Evolutionary conservation across 2,888 invertebrate genomes (phyloP), one percentile per base, ranked within the genome.

Genomic region (Cistogaster globosa): DNA sequence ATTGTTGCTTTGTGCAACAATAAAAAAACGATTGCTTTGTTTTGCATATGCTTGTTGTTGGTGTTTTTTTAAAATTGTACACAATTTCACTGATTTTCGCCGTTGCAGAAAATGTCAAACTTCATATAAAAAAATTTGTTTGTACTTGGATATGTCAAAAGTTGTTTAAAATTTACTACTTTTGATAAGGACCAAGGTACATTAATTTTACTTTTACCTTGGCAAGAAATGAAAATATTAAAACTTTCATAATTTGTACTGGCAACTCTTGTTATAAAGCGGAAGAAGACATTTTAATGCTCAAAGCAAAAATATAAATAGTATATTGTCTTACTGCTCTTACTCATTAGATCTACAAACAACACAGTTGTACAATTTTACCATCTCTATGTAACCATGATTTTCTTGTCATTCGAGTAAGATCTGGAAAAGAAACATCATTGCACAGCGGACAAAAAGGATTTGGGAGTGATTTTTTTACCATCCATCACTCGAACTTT

Each of bases 401-500:
- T 88, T 88, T 85, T 85, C 36, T 36, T 88, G 87, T 89, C 90
- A 92, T 91, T 90, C 89, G 90, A 93, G 93, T 93, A 93, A 93
- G 92, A 93, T 92, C 94, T 93, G 94, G 94, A 94, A 84, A 94
- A 93, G 87, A 88, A 95, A 95, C 95, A 94, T 95, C 93, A 94
- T 94, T 94, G 94, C 87, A 88, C 86, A 88, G 90, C 90, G 86
- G 86, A 81, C 81, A 88, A 90, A 92, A 91, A 92, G 89, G 95
- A 95, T 94, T 94, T 95, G 95, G 95, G 95, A 95, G 95, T 95
- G 94, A 94, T 94, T 94, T 94, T 89, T 88, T 89, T 91, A 92
- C 91, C 91, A 92, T 92, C 91, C 89, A 88, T 94, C 94, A 94
- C 94, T 92, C 91, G 89, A 91, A 90, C 83, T 91, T 90, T 90